Base-by-base conservation (phyloP, 2,797 vertebrate genomes). In the Chloroceryle inda region DNA sequence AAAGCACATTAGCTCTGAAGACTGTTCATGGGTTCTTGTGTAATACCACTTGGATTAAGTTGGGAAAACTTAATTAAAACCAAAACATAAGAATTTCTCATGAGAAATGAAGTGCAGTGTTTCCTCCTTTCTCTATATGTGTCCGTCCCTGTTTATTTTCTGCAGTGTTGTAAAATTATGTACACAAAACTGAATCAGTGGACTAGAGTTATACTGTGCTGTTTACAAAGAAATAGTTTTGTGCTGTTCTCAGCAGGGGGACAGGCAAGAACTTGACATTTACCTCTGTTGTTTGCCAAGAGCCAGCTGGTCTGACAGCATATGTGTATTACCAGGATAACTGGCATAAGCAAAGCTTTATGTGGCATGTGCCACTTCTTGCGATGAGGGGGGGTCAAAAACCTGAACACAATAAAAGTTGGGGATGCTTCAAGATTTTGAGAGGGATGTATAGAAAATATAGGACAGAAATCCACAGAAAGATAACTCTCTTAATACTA, bases 281-380 rank as follows among this genome's bases (percentile, higher is more conserved):
- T 91, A 38, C 71, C 82, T 94, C 56, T 77, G 61, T 68, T 80
- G 52, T 64, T 83, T 94, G 93, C 91, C 93, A 91, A 20, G 31
- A 80, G 82, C 68, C 95, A 95, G 72, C 75, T 94, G 85, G 75
- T 52, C 75, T 55, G 72, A 69, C 61, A 95, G 72, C 52, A 15
- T 77, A 68, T 45, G 85, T 29, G 78, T 4, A 47, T 31, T 55
- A 77, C 61, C 79, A 85, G 76, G 85, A 88, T n/a, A 64, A 83
- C 0, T 64, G 88, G 61, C 82, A 88, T 9, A 27, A 22, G 56
- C 56, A 73, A 76, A 80, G 76, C 37, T 83, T 88, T 49, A 45
- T 4, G 33, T 3, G 40, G 27, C 55, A 26, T 0, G 20, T 55
- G 29, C 29, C 27, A 15, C 31, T 79, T 45, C 85, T 71, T 85